Evolutionary conservation across 2,888 invertebrate species (phyloP).

Genomic region (Tinea trinotella): DNA sequence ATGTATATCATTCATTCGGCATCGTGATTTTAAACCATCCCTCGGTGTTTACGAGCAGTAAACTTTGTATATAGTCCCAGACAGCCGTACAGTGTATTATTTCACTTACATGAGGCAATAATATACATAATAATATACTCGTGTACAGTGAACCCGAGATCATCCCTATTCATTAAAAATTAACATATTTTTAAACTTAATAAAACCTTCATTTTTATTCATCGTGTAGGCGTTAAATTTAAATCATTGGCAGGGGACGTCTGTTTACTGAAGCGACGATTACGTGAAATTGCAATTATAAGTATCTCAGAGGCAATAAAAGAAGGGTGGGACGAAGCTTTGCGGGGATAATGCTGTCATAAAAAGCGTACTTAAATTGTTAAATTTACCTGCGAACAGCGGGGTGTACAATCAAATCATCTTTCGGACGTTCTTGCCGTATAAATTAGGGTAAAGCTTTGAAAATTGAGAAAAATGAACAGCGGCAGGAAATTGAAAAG

Average conservation of each 20-base stretch:
- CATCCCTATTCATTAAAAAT: neutral
- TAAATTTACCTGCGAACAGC: slow-evolving; percentile 58
- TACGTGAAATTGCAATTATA: slow-evolving; percentile 42
- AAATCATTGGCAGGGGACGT: slow-evolving; percentile 25
- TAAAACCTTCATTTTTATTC: neutral
- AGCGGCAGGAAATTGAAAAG: slow-evolving; percentile 67
- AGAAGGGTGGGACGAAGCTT: slow-evolving; percentile 35
- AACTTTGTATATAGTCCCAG: no score
- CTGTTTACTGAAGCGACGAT: slow-evolving; percentile 36
- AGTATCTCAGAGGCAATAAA: slow-evolving; percentile 42
- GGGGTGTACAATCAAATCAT: slow-evolving; percentile 59
- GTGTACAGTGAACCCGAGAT: neutral
- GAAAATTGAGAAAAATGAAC: slow-evolving; percentile 56
- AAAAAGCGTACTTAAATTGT: slow-evolving; percentile 58
- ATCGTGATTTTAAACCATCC: no score
- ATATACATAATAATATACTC: neutral
- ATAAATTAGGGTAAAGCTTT: slow-evolving; percentile 55
- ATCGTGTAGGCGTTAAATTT: slow-evolving; percentile 20
- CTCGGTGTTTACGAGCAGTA: no score
- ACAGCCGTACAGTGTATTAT: no score
- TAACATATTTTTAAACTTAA: neutral
- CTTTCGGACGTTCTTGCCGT: slow-evolving; percentile 52
- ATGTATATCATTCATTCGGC: no score
- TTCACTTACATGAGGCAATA: neutral
- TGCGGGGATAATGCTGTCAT: slow-evolving; percentile 48